A percentile compares a stretch with the other conserved stretches of the same genome.
Evolutionary conservation across 2,113 vertebrate species (phyloP).

Genomic region (Solea senegalensis): DNA sequence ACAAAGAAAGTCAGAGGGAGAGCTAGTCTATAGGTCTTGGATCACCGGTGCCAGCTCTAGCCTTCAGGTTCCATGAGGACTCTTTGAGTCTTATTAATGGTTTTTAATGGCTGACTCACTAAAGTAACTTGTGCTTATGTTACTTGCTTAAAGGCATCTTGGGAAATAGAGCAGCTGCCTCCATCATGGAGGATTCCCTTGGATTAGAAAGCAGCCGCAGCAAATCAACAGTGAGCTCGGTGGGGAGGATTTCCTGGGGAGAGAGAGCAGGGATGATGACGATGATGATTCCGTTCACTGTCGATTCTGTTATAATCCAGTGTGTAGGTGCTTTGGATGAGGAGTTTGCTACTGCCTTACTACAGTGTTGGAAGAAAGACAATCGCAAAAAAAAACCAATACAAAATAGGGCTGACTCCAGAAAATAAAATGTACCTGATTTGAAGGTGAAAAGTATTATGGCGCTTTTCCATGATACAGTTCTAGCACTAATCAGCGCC

Average conservation of each 20-base stretch:
- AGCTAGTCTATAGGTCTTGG: background rate
- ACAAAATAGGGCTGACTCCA: no score
- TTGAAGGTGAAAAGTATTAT: no score
- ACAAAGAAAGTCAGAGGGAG: no score
- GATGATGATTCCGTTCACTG: conserved; percentile 1
- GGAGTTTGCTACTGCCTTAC: no score
- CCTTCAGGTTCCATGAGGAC: no score
- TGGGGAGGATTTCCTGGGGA: background rate
- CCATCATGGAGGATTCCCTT: background rate
- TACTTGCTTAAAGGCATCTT: background rate
- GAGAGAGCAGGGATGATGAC: background rate
- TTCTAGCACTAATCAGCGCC: no score
- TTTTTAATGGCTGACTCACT: background rate
- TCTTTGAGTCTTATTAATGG: no score
- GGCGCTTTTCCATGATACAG: no score
- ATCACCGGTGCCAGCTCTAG: no score
- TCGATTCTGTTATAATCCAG: conserved; percentile 10
- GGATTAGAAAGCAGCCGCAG: conserved; percentile 12
- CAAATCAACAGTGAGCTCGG: conserved; percentile 8
- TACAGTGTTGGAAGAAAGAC: no score
- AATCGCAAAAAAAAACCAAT: no score
- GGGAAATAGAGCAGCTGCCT: background rate
- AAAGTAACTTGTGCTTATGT: background rate
- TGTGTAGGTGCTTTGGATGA: conserved; percentile 5
- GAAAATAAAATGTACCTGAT: no score